Evolutionary conservation across 2,113 vertebrate species (phyloP), one percentile per base, ranked within the genome.

Genomic region (Laterallus jamaicensis): DNA sequence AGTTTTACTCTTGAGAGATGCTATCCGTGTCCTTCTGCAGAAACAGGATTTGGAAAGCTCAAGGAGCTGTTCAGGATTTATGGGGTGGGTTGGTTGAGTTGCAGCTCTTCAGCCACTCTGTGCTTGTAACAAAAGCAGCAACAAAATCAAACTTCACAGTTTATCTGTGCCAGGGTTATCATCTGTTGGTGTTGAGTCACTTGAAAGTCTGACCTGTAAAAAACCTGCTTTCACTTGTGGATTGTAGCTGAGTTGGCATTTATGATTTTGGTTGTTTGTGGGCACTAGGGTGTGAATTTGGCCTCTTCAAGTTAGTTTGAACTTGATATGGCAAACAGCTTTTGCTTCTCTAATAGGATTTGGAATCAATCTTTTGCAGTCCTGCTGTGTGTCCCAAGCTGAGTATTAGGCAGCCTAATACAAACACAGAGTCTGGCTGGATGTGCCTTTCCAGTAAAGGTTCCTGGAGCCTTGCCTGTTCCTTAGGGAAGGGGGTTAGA

Each of bases 1-100:
- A 78, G 86, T 52, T 77, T 35, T 29, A 12, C 83, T 78, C 80
- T 49, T 3, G 77, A 58, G 95, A 86, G 80, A 56, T 67, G 91
- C 88, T 83, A 3, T 88, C 39, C 3, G 35, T 85, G 18, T 80
- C 86, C 82, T 77, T 20, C 71, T 32, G 86, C 74, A 86, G 6
- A 86, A 76, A 86, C 2, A 12, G 89, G 59, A 29, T 79, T 88
- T 76, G 86, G 78, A 19, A 60, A 63, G 78, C 89, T 80, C 40
- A 20, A 13, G 68, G 11, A 54, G 75, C 32, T 81, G 0, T 5
- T n/a, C 9, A 2, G 90, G 74, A 20, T 78, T 69, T 40, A 0
- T 39, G 55, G 52, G 25, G 29, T 11, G n/a, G 58, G 4, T n/a
- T 37, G 77, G 60, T 15, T n/a, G n/a, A 20, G 32, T 2, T 40